These are phyloP conservation scores for Dynastes hyllus DNA, from an alignment of 2,888 invertebrate species.

Conservation along the genomic window DNA sequence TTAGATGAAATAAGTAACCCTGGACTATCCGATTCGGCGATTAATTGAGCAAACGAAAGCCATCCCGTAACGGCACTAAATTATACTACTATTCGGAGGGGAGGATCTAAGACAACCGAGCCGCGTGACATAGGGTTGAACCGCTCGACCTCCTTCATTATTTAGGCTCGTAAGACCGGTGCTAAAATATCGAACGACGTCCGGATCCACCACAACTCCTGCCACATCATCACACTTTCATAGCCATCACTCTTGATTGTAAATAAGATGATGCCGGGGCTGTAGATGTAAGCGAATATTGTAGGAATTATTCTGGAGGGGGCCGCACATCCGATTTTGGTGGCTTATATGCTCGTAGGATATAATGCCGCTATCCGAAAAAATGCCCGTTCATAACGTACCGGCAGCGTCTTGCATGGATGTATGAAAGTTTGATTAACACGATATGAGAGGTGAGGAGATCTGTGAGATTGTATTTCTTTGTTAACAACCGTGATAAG, in stretches of 20 bases:
- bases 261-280: conserved; percentile 50
- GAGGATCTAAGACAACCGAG: conserved; percentile 51
- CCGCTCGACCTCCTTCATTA: conserved; percentile 54
- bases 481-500: conserved; percentile 1
- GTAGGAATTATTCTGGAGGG: conserved; percentile 10
- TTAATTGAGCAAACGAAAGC: conserved; percentile 39
- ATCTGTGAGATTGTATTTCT: conserved; percentile 1
- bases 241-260: conserved; percentile 55
- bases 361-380: not conserved
- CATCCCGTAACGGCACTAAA: conserved; percentile 38
- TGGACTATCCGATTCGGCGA: conserved; percentile 8
- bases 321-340: not conserved
- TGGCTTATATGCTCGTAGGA: not conserved
- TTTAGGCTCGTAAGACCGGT: conserved; percentile 51
- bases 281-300: conserved; percentile 38
- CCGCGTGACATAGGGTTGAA: conserved; percentile 54
- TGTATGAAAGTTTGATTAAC: conserved; percentile 27
- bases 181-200: conserved; percentile 45
- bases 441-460: not conserved
- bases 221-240: conserved; percentile 58
- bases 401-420: not conserved
- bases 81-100: conserved; percentile 45
- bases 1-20: not conserved
- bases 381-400: conserved; percentile 10
- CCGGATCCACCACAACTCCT: conserved; percentile 43